Percentiles rank a stretch among this genome's conserved stretches.
phyloP scores from a whole-genome alignment of 2,888 invertebrate genomes.

The Aporophyla nigra region DNA sequence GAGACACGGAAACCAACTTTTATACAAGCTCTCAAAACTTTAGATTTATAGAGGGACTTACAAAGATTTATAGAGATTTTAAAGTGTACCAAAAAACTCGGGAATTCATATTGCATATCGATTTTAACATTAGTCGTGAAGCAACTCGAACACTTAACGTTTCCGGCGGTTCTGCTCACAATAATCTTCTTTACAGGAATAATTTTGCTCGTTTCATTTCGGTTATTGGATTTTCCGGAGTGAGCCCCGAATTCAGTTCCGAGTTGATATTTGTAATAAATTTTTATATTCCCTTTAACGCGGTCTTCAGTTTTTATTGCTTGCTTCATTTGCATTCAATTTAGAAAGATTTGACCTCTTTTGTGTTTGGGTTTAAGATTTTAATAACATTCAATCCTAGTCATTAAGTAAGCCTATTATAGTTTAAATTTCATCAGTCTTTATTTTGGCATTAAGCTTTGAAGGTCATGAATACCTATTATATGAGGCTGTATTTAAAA shows the following conservation, averaged over 20 bases:
- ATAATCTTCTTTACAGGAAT: slow-evolving; percentile 81
- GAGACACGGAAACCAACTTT: slow-evolving; percentile 48
- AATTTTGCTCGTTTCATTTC: slow-evolving; percentile 83
- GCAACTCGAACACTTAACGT: slow-evolving; percentile 65
- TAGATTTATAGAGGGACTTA: slow-evolving; percentile 42
- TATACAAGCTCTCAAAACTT: slow-evolving; percentile 33
- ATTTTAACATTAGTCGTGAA: slow-evolving; percentile 63
- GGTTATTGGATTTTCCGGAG: slow-evolving; percentile 82
- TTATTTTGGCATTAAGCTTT: not conserved
- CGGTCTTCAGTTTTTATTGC: slow-evolving; percentile 78
- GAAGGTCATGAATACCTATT: not conserved
- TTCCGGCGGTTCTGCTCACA: slow-evolving; percentile 73
- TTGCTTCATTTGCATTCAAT: slow-evolving; percentile 72
- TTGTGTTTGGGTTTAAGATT: slow-evolving; percentile 40
- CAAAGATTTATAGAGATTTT: slow-evolving; percentile 49
- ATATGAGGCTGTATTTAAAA: not conserved
- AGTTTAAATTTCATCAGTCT: not conserved
- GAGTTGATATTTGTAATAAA: slow-evolving; percentile 85
- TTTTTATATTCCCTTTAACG: slow-evolving; percentile 81
- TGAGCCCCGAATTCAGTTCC: slow-evolving; percentile 69
- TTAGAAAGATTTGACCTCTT: slow-evolving; percentile 56
- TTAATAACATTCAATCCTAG: slow-evolving; percentile 4
- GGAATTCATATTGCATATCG: slow-evolving; percentile 44
- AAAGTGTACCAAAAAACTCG: slow-evolving; percentile 34
- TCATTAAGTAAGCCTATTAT: not conserved